phyloP scores from a whole-genome alignment of 1,140 invertebrate species.

The Lysiphlebus fabarum region DNA sequence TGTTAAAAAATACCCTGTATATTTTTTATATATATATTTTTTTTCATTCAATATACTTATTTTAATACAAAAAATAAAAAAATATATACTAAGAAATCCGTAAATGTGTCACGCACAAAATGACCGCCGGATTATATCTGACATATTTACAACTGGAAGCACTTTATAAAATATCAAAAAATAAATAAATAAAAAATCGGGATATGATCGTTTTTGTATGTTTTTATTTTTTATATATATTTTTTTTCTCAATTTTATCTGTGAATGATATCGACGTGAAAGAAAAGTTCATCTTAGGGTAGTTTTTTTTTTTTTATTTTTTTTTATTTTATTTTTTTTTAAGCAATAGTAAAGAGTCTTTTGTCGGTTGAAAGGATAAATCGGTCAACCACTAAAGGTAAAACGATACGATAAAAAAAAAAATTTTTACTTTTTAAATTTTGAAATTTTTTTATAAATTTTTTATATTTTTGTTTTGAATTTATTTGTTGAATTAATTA shows the following conservation, averaged over 20 bases:
- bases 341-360: too few species aligned
- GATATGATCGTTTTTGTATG: not conserved
- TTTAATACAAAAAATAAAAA: too few species aligned
- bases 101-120: not conserved
- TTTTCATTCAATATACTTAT: not conserved
- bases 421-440: constrained; percentile 1
- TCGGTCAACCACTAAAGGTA: not conserved
- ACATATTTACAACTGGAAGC: constrained; percentile 14
- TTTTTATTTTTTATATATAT: not conserved
- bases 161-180: not conserved
- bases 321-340: not conserved
- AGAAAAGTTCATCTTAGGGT: not conserved
- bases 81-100: too few species aligned
- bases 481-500: not conserved
- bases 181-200: too few species aligned
- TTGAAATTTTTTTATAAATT: not conserved
- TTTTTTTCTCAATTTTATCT: constrained; percentile 1
- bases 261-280: not conserved
- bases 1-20: not conserved
- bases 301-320: not conserved
- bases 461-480: not conserved
- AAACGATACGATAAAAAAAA: not conserved
- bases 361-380: too few species aligned
- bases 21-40: not conserved
- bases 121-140: not conserved